Conservation (phyloP, 1,140 invertebrate species). For the Augochlora pura region DNA sequence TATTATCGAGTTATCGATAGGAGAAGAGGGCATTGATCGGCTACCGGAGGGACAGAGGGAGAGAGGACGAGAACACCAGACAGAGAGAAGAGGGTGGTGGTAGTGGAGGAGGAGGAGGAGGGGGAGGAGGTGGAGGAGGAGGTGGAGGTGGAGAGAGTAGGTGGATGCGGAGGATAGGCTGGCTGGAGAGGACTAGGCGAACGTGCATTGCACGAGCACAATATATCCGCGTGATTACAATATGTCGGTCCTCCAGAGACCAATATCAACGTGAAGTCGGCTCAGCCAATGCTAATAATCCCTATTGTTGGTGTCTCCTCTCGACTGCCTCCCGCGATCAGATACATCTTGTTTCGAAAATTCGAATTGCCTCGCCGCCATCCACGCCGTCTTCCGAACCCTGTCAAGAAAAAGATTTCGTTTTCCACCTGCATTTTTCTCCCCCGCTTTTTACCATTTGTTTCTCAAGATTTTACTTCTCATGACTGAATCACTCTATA, state of each 20-base stretch:
- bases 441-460: too few species aligned
- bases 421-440: too few species aligned
- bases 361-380: conserved; percentile 52
- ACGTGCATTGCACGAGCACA: conserved; percentile 68
- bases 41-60: conserved; percentile 43
- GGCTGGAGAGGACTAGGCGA: conserved; percentile 62
- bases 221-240: conserved; percentile 76
- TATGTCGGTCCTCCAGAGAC: conserved; percentile 72
- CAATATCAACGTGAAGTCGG: conserved; percentile 68
- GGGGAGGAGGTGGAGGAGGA: conserved; percentile 14
- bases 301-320: conserved; percentile 66
- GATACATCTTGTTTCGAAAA: conserved; percentile 65
- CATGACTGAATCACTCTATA: too few species aligned
- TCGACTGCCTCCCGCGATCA: conserved; percentile 58
- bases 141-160: conserved; percentile 51
- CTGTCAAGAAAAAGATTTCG: not conserved
- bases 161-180: conserved; percentile 55
- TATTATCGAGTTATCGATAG: conserved; percentile 78
- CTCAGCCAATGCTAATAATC: conserved; percentile 71
- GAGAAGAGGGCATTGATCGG: conserved; percentile 66
- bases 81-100: not conserved
- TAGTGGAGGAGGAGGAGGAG: conserved; percentile 34
- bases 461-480: too few species aligned
- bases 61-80: conserved; percentile 12
- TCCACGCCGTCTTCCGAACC: not conserved